Conservation (phyloP, 2,113 vertebrate species). For the Puma concolor region DNA sequence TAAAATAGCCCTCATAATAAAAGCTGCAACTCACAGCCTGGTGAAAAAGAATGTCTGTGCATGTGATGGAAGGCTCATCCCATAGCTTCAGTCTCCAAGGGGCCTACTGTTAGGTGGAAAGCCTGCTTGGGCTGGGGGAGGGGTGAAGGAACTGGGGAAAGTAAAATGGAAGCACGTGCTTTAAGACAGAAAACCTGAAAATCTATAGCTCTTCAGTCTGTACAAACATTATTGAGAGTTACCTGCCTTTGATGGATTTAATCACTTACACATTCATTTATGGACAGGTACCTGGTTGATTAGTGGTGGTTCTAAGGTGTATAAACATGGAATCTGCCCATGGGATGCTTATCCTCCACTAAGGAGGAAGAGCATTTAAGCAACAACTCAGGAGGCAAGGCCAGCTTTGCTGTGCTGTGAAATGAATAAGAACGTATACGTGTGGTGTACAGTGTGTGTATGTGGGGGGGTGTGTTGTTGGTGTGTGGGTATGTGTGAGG, state of each 20-base stretch:
- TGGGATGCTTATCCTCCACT: neutral
- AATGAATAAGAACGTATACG: too few species aligned
- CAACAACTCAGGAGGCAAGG: neutral
- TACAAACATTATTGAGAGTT: neutral
- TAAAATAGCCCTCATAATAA: neutral
- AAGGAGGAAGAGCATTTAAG: neutral
- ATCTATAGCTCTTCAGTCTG: neutral
- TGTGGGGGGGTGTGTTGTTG: too few species aligned
- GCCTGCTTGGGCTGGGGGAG: neutral
- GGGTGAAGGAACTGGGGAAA: neutral
- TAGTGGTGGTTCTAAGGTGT: neutral
- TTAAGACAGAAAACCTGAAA: neutral
- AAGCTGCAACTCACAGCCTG: neutral
- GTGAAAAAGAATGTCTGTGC: neutral
- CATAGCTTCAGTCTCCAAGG: fast-evolving
- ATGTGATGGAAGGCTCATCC: neutral
- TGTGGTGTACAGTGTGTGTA: neutral
- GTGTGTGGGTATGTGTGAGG: neutral
- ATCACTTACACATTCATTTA: neutral
- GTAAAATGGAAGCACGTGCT: neutral
- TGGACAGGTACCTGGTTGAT: neutral
- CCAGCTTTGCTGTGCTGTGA: neutral
- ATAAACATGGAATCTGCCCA: neutral
- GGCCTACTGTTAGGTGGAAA: neutral
- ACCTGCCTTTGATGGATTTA: neutral